Percentiles rank a stretch among this genome's conserved stretches.
Evolutionary conservation across 2,888 invertebrate species (phyloP).

Genomic region (Catotricha subobsoleta): DNA sequence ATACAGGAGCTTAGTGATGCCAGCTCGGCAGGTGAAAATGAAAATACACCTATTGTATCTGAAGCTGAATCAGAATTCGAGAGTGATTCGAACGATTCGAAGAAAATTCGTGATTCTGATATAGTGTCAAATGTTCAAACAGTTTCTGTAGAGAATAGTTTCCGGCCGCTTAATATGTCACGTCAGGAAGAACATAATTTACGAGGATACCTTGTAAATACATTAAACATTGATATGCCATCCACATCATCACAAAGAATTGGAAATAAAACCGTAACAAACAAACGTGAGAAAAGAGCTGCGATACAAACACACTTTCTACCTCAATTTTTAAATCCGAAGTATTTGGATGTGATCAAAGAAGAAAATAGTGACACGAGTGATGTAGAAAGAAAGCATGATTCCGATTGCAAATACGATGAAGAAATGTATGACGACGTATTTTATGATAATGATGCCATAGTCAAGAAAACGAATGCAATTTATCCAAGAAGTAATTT

Average conservation of each 20-base stretch:
- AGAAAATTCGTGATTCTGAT: neutral
- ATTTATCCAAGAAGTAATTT: conserved; percentile 27
- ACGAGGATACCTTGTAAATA: too few species aligned
- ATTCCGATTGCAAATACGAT: conserved; percentile 12
- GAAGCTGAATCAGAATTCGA: conserved; percentile 47
- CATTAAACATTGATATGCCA: too few species aligned
- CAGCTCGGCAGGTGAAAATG: conserved; percentile 26
- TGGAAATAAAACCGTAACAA: too few species aligned
- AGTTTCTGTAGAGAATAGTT: too few species aligned
- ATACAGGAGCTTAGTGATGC: conserved; percentile 28
- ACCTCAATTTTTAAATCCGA: conserved; percentile 2
- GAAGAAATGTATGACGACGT: conserved; percentile 36
- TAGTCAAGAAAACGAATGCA: conserved; percentile 23
- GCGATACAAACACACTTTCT: conserved; percentile 38
- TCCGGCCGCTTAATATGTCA: too few species aligned
- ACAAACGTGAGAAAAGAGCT: conserved; percentile 34
- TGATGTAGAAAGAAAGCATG: conserved; percentile 32
- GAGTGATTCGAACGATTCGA: conserved; percentile 28
- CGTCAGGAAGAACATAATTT: too few species aligned
- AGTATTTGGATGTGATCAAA: conserved; percentile 53
- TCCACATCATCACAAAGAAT: too few species aligned
- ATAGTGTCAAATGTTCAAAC: too few species aligned
- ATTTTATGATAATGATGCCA: conserved; percentile 27
- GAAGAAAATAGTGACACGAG: conserved; percentile 58
- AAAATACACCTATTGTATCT: conserved; percentile 37